A percentile compares a stretch with the other conserved stretches of the same genome.
phyloP scores from a whole-genome alignment of 1,140 invertebrate species.

The Musca domestica region DNA sequence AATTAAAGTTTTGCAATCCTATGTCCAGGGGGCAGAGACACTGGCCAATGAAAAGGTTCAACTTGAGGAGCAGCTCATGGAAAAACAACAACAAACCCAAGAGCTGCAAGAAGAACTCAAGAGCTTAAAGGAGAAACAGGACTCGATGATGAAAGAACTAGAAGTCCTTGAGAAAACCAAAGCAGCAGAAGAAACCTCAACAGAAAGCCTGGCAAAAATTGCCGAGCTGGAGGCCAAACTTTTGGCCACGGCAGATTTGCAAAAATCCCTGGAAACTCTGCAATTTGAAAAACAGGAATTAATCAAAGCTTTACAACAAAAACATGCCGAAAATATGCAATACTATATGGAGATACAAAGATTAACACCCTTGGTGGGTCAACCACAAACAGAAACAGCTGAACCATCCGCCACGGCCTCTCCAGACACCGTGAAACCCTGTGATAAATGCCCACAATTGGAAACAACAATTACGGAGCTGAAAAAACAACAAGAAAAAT shows the following conservation, averaged over 20 bases:
- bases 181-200: conserved; percentile 7
- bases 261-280: conserved; percentile 40
- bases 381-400: conserved; percentile 35
- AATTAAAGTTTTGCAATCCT: neutral
- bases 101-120: conserved; percentile 51
- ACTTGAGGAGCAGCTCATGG: conserved; percentile 17
- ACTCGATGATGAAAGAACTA: conserved; percentile 8
- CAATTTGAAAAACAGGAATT: conserved; percentile 70
- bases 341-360: conserved; percentile 83
- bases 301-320: conserved; percentile 71
- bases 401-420: conserved; percentile 13
- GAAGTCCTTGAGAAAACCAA: conserved; percentile 24
- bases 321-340: conserved; percentile 78
- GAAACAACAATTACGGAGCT: conserved; percentile 29
- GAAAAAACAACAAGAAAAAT: conserved; percentile 56
- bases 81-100: conserved; percentile 49
- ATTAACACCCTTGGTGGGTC: conserved; percentile 60
- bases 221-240: conserved; percentile 35
- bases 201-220: conserved; percentile 25
- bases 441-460: conserved; percentile 25
- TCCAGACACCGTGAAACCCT: neutral
- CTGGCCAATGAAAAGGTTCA: neutral
- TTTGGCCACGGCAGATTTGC: conserved; percentile 37
- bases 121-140: conserved; percentile 16
- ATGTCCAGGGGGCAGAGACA: neutral